Base-by-base conservation (phyloP, 2,888 invertebrate species). In the Trissolcus japonicus region DNA sequence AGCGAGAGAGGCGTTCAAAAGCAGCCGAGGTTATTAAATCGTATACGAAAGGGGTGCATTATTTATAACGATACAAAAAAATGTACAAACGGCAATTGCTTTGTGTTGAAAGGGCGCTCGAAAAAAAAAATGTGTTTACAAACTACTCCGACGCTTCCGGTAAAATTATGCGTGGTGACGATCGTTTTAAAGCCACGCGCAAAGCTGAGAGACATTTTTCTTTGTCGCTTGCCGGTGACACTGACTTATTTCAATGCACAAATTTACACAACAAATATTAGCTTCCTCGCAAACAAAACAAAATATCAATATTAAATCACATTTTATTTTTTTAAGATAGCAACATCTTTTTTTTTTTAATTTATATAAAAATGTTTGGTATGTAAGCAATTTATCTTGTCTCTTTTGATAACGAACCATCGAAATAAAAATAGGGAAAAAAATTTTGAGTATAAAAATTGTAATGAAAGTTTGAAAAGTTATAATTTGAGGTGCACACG, bases 1-100 rank as follows among this genome's bases (percentile, higher is more conserved):
- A 51, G 35, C 11, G 35, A 11, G 35, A 35, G 11, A 35, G 50
- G 61, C 41, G 55, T 55, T 76, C 73, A 73, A 79, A 79, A 76
- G 71, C 69, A 75, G 60, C 73, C 69, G 79, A 78, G 80, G 77
- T 80, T 82, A 79, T 80, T 80, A 79, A 79, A 80, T 74, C 69
- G 25, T 72, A 14, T 35, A 41, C 40, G 48, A 41, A 60, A 50
- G 57, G 40, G 17, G 35, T 1, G 21, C 50, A 67, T 51, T 61
- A 67, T 73, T 73, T 73, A 73, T 43, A 56, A 11, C 50, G 35
- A 35, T 16, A 25, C 16, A 14, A 50, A 56, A 61, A 73, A 66
- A 55, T 61, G 41, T 13, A 6, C 35, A 17, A 51, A 71, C 43
- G 14, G 48, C 41, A 35, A 41, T 14, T 55, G 48, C 55, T 69